phyloP scores from a whole-genome alignment of 64 coral and sea anemone species.

The Porites lutea region DNA sequence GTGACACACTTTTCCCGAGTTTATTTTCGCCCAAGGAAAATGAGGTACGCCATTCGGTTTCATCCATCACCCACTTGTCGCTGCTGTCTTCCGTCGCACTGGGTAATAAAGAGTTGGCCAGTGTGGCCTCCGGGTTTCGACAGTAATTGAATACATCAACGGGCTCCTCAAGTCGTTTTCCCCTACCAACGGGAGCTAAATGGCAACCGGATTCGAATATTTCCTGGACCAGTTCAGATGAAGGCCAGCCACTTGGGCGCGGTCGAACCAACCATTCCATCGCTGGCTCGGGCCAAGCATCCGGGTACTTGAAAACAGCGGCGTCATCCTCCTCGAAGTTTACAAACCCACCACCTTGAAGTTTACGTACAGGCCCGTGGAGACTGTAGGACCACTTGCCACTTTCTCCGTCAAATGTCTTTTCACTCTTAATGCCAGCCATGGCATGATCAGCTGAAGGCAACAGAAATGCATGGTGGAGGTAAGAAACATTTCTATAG shows the following conservation, averaged over 20 bases:
- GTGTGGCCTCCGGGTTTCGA: slow-evolving; percentile 34
- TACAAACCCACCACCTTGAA: background rate
- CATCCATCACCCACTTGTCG: slow-evolving; percentile 45
- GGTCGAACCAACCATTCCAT: slow-evolving; percentile 87
- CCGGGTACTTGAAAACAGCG: slow-evolving; percentile 66
- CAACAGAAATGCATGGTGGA: slow-evolving; percentile 54
- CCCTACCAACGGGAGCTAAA: slow-evolving; percentile 83
- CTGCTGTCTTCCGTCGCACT: background rate
- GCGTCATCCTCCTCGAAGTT: slow-evolving; percentile 54
- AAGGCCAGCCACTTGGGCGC: slow-evolving; percentile 74
- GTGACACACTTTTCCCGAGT: slow-evolving; percentile 72
- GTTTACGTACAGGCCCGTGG: slow-evolving; percentile 77
- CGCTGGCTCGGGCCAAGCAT: slow-evolving; percentile 77
- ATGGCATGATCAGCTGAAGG: background rate
- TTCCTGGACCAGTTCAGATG: slow-evolving; percentile 63
- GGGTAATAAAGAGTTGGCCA: background rate
- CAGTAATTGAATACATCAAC: slow-evolving; percentile 39
- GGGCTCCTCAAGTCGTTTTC: slow-evolving; percentile 44
- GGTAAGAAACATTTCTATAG: slow-evolving; percentile 49
- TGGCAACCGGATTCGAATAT: slow-evolving; percentile 79
- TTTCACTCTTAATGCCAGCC: background rate
- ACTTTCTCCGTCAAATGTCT: background rate
- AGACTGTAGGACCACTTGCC: slow-evolving; percentile 34
- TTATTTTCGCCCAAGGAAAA: slow-evolving; percentile 89
- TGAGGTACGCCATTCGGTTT: slow-evolving; percentile 88